Evolutionary conservation across 2,113 vertebrate genomes (phyloP), one percentile per base, ranked within the genome.

Genomic region (Morone saxatilis): DNA sequence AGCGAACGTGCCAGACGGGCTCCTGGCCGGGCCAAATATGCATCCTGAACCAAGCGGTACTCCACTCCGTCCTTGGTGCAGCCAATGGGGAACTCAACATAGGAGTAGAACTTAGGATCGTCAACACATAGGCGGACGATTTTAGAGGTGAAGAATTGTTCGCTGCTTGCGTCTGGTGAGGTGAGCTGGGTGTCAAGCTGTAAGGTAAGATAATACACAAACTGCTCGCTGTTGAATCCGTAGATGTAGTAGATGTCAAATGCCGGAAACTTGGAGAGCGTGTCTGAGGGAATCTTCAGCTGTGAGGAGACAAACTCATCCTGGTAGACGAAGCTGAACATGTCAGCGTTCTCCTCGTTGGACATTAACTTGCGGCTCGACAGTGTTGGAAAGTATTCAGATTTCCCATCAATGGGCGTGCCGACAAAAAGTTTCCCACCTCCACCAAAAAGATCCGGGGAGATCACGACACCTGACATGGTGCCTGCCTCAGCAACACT

Each of bases 251-350:
- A 99, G 92, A 99, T 99, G 92, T 99, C 98, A 0, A 99, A 99
- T 3, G 97, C 97, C 0, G 98, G 98, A 76, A 99, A 98, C 93
- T 98, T 99, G 85, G 98, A 99, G 11, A 99, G 95, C 0, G 98
- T 99, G 93, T 99, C 98, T 0, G 98, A 99, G 0, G 98, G 98
- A 86, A 99, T 99, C 94, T 99, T 99, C 41, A 99, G 96, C 93
- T 99, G 98, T 0, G 98, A 99, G 0, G 98, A 99, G 19, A 99
- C 98, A 77, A 99, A 99, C 86, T 99, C 98, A 0, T 99, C 98
- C 95, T 99, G 98, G 92, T 99, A 99, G 85, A 99, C 98, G 6
- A 99, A 99, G 93, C 97, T 97, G 85, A 99, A 99, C 98, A 99
- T 99, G 86, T 99, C 98, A 0, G 98, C 98, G 0, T 99, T 97